These are phyloP conservation scores for Porphyrio hochstetteri DNA, from an alignment of 2,113 vertebrate genomes.

Conservation along the genomic window DNA sequence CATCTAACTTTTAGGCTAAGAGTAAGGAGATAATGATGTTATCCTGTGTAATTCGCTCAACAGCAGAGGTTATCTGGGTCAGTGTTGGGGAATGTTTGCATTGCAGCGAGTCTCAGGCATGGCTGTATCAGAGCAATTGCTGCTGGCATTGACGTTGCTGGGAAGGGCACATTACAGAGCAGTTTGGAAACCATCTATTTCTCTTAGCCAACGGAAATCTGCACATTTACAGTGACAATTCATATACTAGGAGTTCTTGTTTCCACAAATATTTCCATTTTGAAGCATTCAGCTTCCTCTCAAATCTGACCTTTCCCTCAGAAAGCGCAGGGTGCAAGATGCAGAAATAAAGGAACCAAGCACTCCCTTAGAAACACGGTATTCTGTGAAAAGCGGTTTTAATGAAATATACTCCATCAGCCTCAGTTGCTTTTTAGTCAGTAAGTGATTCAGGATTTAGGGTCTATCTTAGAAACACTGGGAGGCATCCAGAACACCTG, in stretches of 20 bases:
- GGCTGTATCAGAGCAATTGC: not conserved
- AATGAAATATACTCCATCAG: slow-evolving; percentile 14
- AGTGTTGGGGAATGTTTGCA: not conserved
- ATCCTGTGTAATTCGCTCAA: slow-evolving; percentile 3
- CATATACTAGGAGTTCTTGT: not conserved
- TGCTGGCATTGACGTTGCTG: slow-evolving; percentile 13
- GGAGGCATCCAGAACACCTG: not conserved
- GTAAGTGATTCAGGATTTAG: not conserved
- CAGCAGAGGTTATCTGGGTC: slow-evolving; percentile 48
- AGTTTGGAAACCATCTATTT: slow-evolving; percentile 16
- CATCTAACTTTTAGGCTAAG: not conserved
- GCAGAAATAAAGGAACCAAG: not conserved
- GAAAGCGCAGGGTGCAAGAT: not conserved
- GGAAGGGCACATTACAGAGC: slow-evolving; percentile 9
- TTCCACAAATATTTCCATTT: slow-evolving; percentile 44
- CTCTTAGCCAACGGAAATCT: not conserved
- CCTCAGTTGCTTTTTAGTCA: not conserved
- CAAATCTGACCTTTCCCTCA: slow-evolving; percentile 24
- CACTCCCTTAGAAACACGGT: not conserved
- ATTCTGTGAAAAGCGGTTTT: slow-evolving; percentile 25
- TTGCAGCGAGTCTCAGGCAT: not conserved
- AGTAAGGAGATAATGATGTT: slow-evolving; percentile 35
- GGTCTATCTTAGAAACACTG: not conserved
- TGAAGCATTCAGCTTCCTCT: not conserved
- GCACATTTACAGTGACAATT: slow-evolving; percentile 42